Base-by-base conservation (phyloP, 2,888 invertebrate species). In the Phrixothrix hirtus region DNA sequence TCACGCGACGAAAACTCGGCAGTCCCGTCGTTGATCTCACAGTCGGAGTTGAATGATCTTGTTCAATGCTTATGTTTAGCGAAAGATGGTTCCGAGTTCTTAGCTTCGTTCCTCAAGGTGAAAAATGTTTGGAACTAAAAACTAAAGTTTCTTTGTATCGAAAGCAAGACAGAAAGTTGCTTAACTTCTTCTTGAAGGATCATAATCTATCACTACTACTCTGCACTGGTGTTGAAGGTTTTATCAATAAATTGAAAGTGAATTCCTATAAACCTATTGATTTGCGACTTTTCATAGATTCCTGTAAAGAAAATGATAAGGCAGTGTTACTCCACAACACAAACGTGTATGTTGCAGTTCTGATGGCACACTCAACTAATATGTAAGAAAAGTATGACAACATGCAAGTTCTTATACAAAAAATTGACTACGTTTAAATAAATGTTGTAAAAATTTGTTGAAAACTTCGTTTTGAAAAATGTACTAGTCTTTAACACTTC, bases 11-110 rank as follows among this genome's bases (percentile, higher is more conserved):
- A n/a, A n/a, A n/a, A n/a, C n/a, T n/a, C n/a, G n/a, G n/a, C n/a
- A n/a, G n/a, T n/a, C n/a, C n/a, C n/a, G n/a, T n/a, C n/a, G n/a
- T n/a, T n/a, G n/a, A n/a, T 14, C 31, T 25, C 32, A 12, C 43
- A 43, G 10, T 5, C 4, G 6, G 43, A 57, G n/a, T n/a, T n/a
- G n/a, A n/a, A n/a, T n/a, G n/a, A n/a, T n/a, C n/a, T n/a, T n/a
- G n/a, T n/a, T n/a, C 34, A 48, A 47, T 59, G 60, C 31, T 57
- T 57, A 35, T 37, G 42, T 9, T 34, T 60, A 6, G 15, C 59
- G 16, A 57, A 60, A 29, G 55, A 52, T 26, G 17, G n/a, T n/a
- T n/a, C n/a, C n/a, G n/a, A n/a, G n/a, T n/a, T n/a, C n/a, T n/a
- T n/a, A n/a, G n/a, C n/a, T n/a, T n/a, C n/a, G n/a, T n/a, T n/a